phyloP scores from a whole-genome alignment of 1,140 invertebrate species.

The Drosophila sproati region DNA sequence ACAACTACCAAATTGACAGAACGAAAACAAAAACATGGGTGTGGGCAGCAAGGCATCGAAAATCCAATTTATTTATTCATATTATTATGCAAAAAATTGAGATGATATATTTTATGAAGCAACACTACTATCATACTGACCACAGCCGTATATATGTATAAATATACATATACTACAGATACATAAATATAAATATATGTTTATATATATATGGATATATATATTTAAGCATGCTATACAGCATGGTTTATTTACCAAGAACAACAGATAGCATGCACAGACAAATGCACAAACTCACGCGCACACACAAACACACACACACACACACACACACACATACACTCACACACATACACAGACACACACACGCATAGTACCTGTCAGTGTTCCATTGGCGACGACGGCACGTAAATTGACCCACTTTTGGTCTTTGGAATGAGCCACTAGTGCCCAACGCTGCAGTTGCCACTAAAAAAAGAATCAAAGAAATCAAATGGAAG shows the following conservation, averaged over 20 bases:
- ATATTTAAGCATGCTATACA: constrained; percentile 17
- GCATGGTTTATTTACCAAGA: constrained; percentile 77
- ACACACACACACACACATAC: constrained; percentile 21
- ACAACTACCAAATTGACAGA: no score
- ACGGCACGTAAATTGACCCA: constrained; percentile 69
- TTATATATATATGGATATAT: constrained; percentile 10
- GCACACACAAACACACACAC: constrained; percentile 9
- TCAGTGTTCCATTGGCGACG: constrained; percentile 39
- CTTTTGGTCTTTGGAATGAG: constrained; percentile 65
- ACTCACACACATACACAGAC: constrained; percentile 12
- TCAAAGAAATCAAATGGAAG: constrained; percentile 80
- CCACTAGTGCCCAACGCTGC: constrained; percentile 18
- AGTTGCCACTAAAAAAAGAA: constrained; percentile 36
- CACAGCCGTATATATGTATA: constrained; percentile 21
- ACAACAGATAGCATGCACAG: constrained; percentile 58
- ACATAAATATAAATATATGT: constrained; percentile 27
- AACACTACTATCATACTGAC: no score
- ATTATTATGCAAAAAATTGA: no score
- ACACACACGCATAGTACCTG: constrained; percentile 33
- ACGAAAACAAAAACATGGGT: no score
- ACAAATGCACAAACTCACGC: constrained; percentile 16
- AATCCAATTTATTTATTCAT: no score
- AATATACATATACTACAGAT: constrained; percentile 2
- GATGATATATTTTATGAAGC: no score
- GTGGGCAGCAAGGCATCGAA: no score